Evolutionary conservation across 2,888 invertebrate species (phyloP), one percentile per base, ranked within the genome.

Genomic region (Drosophila austrosaltans): DNA sequence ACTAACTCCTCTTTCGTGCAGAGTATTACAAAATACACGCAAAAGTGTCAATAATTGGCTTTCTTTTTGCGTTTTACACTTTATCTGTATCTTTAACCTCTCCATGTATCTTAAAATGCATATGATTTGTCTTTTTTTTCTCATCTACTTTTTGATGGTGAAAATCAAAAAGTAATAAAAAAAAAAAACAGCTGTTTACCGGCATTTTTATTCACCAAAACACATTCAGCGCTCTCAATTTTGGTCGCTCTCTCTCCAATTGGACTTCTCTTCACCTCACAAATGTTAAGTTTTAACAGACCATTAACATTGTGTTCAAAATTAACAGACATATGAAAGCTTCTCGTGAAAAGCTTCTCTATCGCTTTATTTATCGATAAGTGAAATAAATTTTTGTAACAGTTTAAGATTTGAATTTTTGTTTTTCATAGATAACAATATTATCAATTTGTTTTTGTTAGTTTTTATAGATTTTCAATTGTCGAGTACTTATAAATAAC

Each of bases 191-290:
- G 48, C 48, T 48, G 48, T 48, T 54, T 63, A 63, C 62, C 62
- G 62, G 62, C 62, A 53, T 59, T 58, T 65, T 65, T 65, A 65
- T 48, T 16, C 56, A 44, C 57, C 64, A 57, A 48, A 58, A 36
- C 36, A 40, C 28, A 54, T 63, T 48, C 48, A 48, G 48, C 48
- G 25, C 48, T 48, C 48, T 48, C 25, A 16, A 12, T 12, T 10
- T 48, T 8, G 3, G 8, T 8, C 8, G 2, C 22, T 25, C 48
- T 44, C 44, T 48, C 48, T 25, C 3, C 3, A 25, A 48, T 48
- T 25, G 12, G 3, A 25, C 4, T 25, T 48, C 48, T 48, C 48
- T 48, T 48, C 25, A 48, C 22, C 48, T 16, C 16, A 16, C 16
- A 16, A 6, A 16, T 42, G 42, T 42, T 42, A 42, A 42, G 6